Base-by-base conservation (phyloP, 2,888 invertebrate species). In the Metopia argyrocephala region DNA sequence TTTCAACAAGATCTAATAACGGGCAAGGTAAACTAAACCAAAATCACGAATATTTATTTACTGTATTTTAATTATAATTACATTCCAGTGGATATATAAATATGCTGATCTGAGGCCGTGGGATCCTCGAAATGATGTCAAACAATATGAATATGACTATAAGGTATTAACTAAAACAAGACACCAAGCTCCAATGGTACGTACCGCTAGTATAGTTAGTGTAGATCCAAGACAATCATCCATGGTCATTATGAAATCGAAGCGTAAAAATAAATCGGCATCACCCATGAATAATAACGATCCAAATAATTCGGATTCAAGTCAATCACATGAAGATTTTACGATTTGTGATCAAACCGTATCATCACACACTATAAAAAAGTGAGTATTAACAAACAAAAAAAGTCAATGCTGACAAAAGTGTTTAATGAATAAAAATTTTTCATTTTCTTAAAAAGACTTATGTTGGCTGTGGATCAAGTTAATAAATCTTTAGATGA, bases 141-240 rank as follows among this genome's bases (percentile, higher is more conserved):
- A 95, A 82, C 98, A 98, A 87, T 97, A 94, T 89, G 98, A 98
- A 88, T 93, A 93, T 5, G 93, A 96, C 69, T 97, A 94, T 89
- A 91, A 94, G 64, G 94, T 98, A 48, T 92, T 94, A 74, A 96
- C 96, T 1, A 94, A 95, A 89, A 95, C 95, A 6, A 92, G 93
- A 73, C 95, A 95, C 88, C 93, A 93, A 84, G 94, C 95, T 23
- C 94, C 95, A 57, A 93, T 94, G 86, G 94, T 95, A 85, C 92
- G 94, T 82, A 93, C 94, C 38, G 92, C 93, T 62, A 94, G 94
- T 88, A 93, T 95, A 82, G 92, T 94, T 76, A 94, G 94, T 85
- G 92, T 94, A 68, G 93, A 94, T 81, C 92, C 92, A 74, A 91
- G 92, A 83, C 91, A 92, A 61, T 91, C 92, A 20, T 90, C 92